Evolutionary conservation across 2,888 invertebrate genomes (phyloP), one percentile per base, ranked within the genome.

Genomic region (Magallana nippona): DNA sequence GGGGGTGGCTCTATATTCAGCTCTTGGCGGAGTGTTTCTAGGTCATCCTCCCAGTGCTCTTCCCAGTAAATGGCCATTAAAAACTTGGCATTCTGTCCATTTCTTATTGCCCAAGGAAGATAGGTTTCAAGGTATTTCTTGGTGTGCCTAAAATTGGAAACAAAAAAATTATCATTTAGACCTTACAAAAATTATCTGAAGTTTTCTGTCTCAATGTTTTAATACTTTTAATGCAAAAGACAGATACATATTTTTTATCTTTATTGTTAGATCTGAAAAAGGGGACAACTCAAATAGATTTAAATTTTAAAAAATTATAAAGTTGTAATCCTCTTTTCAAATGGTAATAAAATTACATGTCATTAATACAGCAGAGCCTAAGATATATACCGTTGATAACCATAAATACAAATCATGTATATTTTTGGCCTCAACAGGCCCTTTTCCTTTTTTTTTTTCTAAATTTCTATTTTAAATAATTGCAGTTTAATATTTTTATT

Each of bases 51-150:
- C 98, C 98, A 99, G 87, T 98, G 96, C 94, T 97, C 96, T 94
- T 99, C 99, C 95, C 96, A 99, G 94, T 97, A 98, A 83, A 98
- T 95, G 93, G 97, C 96, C 95, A 99, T 96, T 88, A 99, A 94
- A 93, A 97, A 97, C 89, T 96, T 96, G 2, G 97, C 96, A 58
- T 93, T 90, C 10, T 81, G 84, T 27, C 92, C 94, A 85, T 90
- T 91, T 55, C 91, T 87, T 2, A 94, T 86, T 8, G 94, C 93
- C 93, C 93, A 94, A 0, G 92, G 90, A 57, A 94, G 89, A 85
- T 93, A 93, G 91, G 96, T 95, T 15, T 96, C 95, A 0, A 96
- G 92, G 93, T 98, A 99, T 81, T 96, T 95, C 89, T 90, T 87
- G 62, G 88, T 87, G 81, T 92, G 91, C 77, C 92, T 92, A 88